Conservation (phyloP, 1,140 invertebrate genomes). For the Thalassaphorura encarpata region DNA sequence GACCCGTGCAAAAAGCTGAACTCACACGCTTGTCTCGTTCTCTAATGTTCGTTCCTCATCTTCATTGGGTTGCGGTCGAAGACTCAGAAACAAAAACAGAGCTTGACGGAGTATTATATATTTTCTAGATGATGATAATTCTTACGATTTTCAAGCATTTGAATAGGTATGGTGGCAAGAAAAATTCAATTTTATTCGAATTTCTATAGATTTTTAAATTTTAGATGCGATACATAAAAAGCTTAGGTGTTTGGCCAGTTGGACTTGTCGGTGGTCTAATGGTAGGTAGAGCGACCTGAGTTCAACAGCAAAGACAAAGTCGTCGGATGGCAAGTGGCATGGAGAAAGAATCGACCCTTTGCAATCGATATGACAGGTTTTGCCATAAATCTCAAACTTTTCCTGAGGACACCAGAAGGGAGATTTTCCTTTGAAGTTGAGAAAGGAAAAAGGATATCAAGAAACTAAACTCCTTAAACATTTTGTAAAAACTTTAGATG, state of each 20-base stretch:
- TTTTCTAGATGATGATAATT: conserved; percentile 99
- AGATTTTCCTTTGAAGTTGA: conserved; percentile 70
- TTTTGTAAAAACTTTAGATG: conserved; percentile 55
- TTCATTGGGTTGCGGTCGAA: conserved; percentile 95
- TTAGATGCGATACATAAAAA: conserved; percentile 67
- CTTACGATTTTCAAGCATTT: conserved; percentile 80
- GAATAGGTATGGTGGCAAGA: conserved; percentile 79
- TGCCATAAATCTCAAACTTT: conserved; percentile 74
- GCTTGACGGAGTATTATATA: conserved; percentile 81
- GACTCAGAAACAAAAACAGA: conserved; percentile 64
- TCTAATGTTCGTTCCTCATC: conserved; percentile 70
- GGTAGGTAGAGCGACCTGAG: conserved; percentile 63
- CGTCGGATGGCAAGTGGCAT: conserved; percentile 36
- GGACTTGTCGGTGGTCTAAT: conserved; percentile 83
- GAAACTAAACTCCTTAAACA: conserved; percentile 82
- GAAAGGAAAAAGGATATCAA: conserved; percentile 80
- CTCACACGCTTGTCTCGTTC: conserved; percentile 84
- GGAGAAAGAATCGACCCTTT: conserved; percentile 53
- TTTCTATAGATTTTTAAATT: conserved; percentile 2
- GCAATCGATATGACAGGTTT: conserved; percentile 98
- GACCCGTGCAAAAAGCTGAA: conserved; percentile 92
- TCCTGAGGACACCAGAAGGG: conserved; percentile 64
- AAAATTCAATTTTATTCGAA: neutral
- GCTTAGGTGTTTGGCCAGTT: conserved; percentile 94
- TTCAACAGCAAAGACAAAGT: conserved; percentile 60